A percentile compares a stretch with the other conserved stretches of the same genome.
phyloP scores from a whole-genome alignment of 2,113 vertebrate genomes.

The Poecile atricapillus region DNA sequence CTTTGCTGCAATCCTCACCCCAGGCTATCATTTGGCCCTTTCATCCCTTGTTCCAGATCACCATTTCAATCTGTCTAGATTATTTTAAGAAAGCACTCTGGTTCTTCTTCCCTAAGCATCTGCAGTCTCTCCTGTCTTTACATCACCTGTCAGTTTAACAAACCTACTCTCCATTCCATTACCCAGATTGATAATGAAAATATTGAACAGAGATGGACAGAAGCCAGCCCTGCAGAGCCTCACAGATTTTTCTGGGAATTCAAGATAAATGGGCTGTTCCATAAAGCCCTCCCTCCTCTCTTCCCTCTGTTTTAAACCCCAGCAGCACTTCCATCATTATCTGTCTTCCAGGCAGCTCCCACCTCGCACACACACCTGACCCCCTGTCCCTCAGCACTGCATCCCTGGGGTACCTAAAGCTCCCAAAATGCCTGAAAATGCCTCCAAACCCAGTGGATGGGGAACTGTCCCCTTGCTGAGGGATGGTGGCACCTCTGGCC shows the following conservation, averaged over 20 bases:
- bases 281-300: neutral
- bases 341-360: neutral
- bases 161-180: slow-evolving; percentile 43
- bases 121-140: neutral
- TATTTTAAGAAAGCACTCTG: neutral
- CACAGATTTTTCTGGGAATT: slow-evolving; percentile 54
- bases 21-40: neutral
- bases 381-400: neutral
- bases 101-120: neutral
- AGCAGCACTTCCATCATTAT: neutral
- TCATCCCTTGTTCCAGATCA: slow-evolving; percentile 2
- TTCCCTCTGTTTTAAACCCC: neutral
- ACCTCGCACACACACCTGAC: rapidly evolving
- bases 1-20: neutral
- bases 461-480: neutral
- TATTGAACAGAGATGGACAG: slow-evolving; percentile 46
- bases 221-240: slow-evolving; percentile 51
- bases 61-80: neutral
- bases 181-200: slow-evolving; percentile 52
- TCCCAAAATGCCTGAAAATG: neutral
- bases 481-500: neutral
- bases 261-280: neutral
- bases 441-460: neutral
- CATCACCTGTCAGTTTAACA: slow-evolving; percentile 50
- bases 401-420: neutral